phyloP scores from a whole-genome alignment of 1,140 invertebrate genomes.

The Charaxes varanes region DNA sequence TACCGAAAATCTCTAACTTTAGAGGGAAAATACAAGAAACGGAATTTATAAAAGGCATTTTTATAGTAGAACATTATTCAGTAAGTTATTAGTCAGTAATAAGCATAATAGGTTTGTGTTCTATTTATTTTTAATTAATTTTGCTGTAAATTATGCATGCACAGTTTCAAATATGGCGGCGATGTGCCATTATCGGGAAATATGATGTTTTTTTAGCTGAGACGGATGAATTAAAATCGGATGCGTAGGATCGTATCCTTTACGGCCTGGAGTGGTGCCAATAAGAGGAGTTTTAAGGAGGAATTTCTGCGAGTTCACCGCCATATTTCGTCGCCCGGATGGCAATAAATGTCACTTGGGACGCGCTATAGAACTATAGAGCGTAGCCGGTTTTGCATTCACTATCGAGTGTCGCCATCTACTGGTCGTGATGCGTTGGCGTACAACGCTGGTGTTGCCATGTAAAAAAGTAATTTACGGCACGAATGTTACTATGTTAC shows the following conservation, averaged over 20 bases:
- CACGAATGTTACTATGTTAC: no score
- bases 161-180: neutral
- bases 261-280: constrained; percentile 55
- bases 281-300: constrained; percentile 52
- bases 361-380: constrained; percentile 22
- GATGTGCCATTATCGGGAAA: constrained; percentile 49
- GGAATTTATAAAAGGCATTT: no score
- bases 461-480: no score
- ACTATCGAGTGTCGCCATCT: constrained; percentile 56
- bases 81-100: no score
- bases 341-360: constrained; percentile 55
- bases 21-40: no score
- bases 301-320: constrained; percentile 40
- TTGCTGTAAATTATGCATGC: constrained; percentile 4
- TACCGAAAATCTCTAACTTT: no score
- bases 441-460: no score
- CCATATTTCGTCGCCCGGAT: constrained; percentile 47
- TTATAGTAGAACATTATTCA: no score
- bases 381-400: constrained; percentile 54
- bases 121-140: constrained; percentile 8
- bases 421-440: constrained; percentile 35
- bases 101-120: no score
- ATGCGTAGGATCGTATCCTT: constrained; percentile 39
- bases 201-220: constrained; percentile 64
- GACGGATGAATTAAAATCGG: constrained; percentile 53